Base-by-base conservation (phyloP, 2,888 invertebrate genomes). In the Pachycephus smyrnensis region DNA sequence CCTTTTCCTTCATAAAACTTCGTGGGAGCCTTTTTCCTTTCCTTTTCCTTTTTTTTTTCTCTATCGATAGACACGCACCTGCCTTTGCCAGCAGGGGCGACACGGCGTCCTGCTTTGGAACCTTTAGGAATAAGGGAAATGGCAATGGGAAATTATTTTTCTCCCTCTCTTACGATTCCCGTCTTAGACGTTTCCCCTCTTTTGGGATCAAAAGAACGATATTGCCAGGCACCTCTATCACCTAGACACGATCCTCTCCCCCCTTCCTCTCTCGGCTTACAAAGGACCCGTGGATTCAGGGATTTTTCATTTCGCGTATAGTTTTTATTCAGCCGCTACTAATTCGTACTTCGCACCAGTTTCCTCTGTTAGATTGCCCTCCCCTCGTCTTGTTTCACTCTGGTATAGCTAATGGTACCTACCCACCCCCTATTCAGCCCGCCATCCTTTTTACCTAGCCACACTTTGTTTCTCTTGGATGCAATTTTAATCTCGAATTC, bases 401-500 rank as follows among this genome's bases (percentile, higher is more conserved):
- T 36, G 69, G 74, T 55, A 71, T 73, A 40, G 69, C 69, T 55
- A 23, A 55, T 55, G 55, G 55, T 55, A 55, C 55, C 23, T 23
- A 4, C 55, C 23, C 2, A 23, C 9, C 23, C 23, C 55, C 15
- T 55, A 9, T 9, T 55, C 55, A 55, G 23, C 55, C 23, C 4
- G 40, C 40, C 40, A 1, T 40, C 15, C 82, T 74, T 80, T 78
- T 79, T 83, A 78, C 77, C 81, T 80, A 75, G 80, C 83, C 80
- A 82, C 84, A 85, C 85, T 84, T 84, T 80, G 84, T 85, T 84
- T 85, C 83, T 80, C 80, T 68, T 73, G 86, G 86, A 89, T 90
- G 89, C 90, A 90, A 91, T 91, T 91, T 91, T 91, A 90, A 91
- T 91, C 90, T 89, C 86, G 90, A 89, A 91, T 91, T 91, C 89